These are phyloP conservation scores for Mobula hypostoma DNA, from an alignment of 2,113 vertebrate species.

Conservation along the genomic window DNA sequence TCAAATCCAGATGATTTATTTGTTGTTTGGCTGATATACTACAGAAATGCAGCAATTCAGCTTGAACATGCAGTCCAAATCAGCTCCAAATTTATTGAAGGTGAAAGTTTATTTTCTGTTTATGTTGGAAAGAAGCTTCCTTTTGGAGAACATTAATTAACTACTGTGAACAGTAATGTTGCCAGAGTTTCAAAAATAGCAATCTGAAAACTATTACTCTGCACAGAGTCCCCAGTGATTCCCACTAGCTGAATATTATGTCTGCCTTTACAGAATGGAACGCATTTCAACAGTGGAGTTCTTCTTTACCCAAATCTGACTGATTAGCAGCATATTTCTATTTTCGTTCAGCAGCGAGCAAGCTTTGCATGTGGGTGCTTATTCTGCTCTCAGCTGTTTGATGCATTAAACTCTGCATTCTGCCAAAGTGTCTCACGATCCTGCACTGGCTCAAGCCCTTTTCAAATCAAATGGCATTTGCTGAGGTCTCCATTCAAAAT, in stretches of 20 bases:
- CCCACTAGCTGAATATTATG: background rate
- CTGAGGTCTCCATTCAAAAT: background rate
- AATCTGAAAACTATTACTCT: background rate
- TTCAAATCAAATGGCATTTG: background rate
- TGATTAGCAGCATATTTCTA: background rate
- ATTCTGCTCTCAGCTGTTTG: background rate
- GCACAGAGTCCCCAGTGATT: background rate
- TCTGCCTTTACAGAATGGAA: background rate
- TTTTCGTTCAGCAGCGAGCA: background rate
- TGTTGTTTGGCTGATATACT: background rate
- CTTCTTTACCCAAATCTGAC: background rate
- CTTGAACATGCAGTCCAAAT: background rate
- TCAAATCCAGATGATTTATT: conserved; percentile 27
- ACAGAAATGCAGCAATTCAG: background rate
- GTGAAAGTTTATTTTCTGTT: conserved; percentile 20
- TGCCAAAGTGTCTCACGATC: background rate
- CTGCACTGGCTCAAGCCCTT: background rate
- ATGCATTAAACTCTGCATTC: background rate
- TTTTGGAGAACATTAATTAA: conserved; percentile 15
- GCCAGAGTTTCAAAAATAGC: background rate
- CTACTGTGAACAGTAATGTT: background rate
- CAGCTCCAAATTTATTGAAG: background rate
- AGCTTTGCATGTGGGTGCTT: background rate
- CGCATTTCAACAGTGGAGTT: background rate
- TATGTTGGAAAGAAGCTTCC: conserved; percentile 21